These are phyloP conservation scores for Drosophila ironensis DNA, from an alignment of 1,140 invertebrate genomes.

Conservation along the genomic window DNA sequence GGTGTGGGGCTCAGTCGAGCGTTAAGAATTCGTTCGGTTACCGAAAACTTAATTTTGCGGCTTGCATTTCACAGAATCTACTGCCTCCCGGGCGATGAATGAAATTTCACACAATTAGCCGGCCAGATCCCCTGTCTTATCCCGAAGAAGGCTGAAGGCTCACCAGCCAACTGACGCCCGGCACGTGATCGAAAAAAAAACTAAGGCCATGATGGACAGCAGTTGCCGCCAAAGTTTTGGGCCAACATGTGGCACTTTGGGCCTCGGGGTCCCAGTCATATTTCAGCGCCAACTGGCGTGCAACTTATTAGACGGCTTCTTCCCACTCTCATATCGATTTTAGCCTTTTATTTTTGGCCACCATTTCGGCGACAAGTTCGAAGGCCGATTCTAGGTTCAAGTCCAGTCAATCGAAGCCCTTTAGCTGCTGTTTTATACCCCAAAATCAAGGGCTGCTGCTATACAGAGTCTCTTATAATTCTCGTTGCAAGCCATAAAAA, in stretches of 20 bases:
- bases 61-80: slow-evolving; percentile 58
- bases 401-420: too few species aligned
- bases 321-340: slow-evolving; percentile 20
- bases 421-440: neutral
- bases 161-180: slow-evolving; percentile 61
- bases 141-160: neutral
- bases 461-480: too few species aligned
- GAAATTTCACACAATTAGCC: slow-evolving; percentile 69
- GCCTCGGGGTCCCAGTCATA: slow-evolving; percentile 11
- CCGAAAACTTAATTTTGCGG: slow-evolving; percentile 75
- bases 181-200: slow-evolving; percentile 69
- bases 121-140: slow-evolving; percentile 26
- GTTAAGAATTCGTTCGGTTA: slow-evolving; percentile 59
- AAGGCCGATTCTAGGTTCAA: neutral
- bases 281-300: slow-evolving; percentile 50
- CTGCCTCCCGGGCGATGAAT: slow-evolving; percentile 47
- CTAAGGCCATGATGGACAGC: slow-evolving; percentile 16
- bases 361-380: slow-evolving; percentile 8
- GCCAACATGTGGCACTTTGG: slow-evolving; percentile 37
- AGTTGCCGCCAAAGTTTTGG: slow-evolving; percentile 32
- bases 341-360: slow-evolving; percentile 16
- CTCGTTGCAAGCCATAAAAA: too few species aligned
- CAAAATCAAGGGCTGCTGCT: too few species aligned
- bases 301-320: slow-evolving; percentile 48
- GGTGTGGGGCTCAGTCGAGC: slow-evolving; percentile 59